These are phyloP conservation scores for Melinaea menophilus DNA, from an alignment of 2,888 invertebrate genomes.

Conservation along the genomic window DNA sequence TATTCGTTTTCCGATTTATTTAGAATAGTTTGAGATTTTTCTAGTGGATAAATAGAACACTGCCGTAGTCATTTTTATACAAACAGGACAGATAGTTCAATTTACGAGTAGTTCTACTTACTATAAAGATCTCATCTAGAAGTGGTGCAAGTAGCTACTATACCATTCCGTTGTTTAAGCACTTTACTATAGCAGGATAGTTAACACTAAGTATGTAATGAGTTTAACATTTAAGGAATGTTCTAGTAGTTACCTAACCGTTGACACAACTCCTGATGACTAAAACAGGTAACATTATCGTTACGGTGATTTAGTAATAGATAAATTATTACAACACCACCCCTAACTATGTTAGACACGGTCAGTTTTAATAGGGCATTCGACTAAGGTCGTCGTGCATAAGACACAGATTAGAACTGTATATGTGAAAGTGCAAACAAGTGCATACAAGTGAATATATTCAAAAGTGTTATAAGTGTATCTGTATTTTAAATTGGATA, in stretches of 20 bases:
- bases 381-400: conserved; percentile 58
- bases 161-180: too few relatives aligned
- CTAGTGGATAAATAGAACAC: too few relatives aligned
- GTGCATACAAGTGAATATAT: conserved; percentile 2
- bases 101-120: too few relatives aligned
- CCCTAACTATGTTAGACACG: conserved; percentile 45
- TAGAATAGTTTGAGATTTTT: too few relatives aligned
- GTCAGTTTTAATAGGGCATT: conserved; percentile 60
- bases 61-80: too few relatives aligned
- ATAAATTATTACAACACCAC: conserved; percentile 56
- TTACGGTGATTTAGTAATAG: conserved; percentile 50
- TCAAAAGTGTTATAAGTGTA: conserved; percentile 10
- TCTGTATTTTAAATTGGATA: not conserved
- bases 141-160: too few relatives aligned
- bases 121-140: too few relatives aligned
- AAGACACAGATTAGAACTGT: conserved; percentile 24
- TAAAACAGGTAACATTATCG: conserved; percentile 32
- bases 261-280: conserved; percentile 34
- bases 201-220: not conserved
- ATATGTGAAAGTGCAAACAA: conserved; percentile 1
- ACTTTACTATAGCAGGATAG: too few relatives aligned
- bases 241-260: conserved; percentile 29
- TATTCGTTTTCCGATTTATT: too few relatives aligned
- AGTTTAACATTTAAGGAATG: conserved; percentile 20
- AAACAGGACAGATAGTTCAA: too few relatives aligned